Evolutionary conservation across 2,797 vertebrate species (phyloP), one percentile per base, ranked within the genome.

Genomic region (Decapterus maruadsi): DNA sequence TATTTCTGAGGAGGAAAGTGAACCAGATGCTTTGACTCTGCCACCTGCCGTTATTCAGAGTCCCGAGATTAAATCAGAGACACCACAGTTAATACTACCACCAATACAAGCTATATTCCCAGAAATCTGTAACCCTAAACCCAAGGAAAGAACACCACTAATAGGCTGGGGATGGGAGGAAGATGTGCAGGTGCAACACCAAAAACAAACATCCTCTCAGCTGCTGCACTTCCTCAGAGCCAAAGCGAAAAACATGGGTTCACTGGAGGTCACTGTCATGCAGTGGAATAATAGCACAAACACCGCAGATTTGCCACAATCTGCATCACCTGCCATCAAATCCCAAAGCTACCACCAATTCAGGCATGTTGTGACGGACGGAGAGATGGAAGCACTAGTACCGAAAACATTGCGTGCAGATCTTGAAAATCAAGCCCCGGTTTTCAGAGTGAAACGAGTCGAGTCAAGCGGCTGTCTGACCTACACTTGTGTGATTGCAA

Each of bases 171-270:
- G 76, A 67, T 29, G 8, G 56, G 80, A 61, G 26, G 69, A 80
- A 26, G 75, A 80, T 64, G 59, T 88, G 60, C 69, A 81, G 75
- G 83, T 93, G 78, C 90, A 87, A 31, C 89, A 95, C 83, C 92
- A 92, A 85, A 95, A 95, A 86, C 94, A 94, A 88, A 94, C 94
- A 50, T 90, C 92, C 46, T 87, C 88, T 62, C 94, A 95, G 77
- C 89, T 95, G 72, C 88, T 94, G 69, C 69, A 74, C 77, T 95
- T 94, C 80, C 90, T 94, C 76, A 86, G 58, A 88, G 68, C 53
- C 29, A 90, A 87, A 53, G 65, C 64, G 67, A 89, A 88, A 74
- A 88, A 62, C 40, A 73, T 38, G 22, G 56, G 74, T 75, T 48
- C 74, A 31, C 40, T 72, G 4, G 74, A 87, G 73, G 68, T 78